A percentile compares a stretch with the other conserved stretches of the same genome.
Conservation (phyloP, 2,113 vertebrate genomes). For the Otis tarda region DNA sequence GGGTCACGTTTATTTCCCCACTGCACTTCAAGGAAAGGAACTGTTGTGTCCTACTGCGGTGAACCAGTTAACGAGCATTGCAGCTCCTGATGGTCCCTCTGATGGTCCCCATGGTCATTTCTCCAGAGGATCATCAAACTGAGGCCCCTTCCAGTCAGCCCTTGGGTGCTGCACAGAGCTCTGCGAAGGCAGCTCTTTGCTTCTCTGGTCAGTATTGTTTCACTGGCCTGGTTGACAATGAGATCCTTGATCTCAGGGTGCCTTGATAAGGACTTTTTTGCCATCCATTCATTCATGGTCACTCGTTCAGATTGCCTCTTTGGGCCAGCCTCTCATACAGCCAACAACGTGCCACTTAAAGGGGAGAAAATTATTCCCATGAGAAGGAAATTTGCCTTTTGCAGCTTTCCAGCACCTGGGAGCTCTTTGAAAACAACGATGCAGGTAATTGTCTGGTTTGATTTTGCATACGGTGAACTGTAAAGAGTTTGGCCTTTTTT, state of each 20-base stretch:
- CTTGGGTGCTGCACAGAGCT: not conserved
- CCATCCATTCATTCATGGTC: not conserved
- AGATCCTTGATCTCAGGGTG: not conserved
- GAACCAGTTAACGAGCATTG: not conserved
- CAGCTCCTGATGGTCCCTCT: not conserved
- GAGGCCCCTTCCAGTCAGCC: not conserved
- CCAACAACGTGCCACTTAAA: not conserved
- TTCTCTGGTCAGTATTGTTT: not conserved
- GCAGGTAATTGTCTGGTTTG: not conserved
- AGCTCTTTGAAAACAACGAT: not conserved
- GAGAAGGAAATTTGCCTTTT: not conserved
- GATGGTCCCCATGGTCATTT: not conserved
- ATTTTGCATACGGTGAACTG: not conserved
- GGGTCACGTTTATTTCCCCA: conserved; percentile 7
- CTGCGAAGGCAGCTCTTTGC: not conserved
- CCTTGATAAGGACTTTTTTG: not conserved
- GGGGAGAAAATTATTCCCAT: not conserved
- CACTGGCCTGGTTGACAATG: not conserved
- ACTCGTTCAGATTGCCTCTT: not conserved
- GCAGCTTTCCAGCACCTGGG: not conserved
- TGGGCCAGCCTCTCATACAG: not conserved
- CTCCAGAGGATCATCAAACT: not conserved
- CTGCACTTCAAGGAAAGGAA: not conserved
- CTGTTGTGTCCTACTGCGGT: not conserved
- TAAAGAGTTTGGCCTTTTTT: not conserved